Evolutionary conservation across 1,140 invertebrate genomes (phyloP).

Genomic region (Zaprionus africanus): DNA sequence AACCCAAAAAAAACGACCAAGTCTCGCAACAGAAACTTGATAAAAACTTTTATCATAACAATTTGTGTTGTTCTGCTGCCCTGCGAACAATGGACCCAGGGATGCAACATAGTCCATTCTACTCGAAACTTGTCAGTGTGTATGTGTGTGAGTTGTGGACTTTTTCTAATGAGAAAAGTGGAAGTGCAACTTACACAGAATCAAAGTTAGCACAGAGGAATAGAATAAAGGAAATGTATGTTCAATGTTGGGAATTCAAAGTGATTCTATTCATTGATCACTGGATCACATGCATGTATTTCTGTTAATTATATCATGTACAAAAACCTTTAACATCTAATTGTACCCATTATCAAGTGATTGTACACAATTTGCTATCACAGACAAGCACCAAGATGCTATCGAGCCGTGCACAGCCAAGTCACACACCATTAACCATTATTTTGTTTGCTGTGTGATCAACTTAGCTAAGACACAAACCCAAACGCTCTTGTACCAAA

Average conservation of each 20-base stretch:
- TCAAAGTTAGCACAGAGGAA: constrained; percentile 21
- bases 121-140: constrained; percentile 26
- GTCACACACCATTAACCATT: not conserved
- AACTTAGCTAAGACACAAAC: not conserved
- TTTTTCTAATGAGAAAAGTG: constrained; percentile 73
- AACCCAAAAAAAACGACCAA: constrained; percentile 48
- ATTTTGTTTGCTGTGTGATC: not conserved
- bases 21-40: constrained; percentile 71
- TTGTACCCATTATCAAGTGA: not conserved
- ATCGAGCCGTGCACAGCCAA: not conserved
- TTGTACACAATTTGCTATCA: not conserved
- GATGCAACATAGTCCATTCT: constrained; percentile 19
- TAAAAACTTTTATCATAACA: constrained; percentile 83
- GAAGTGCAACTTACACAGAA: constrained; percentile 62
- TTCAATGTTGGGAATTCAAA: not conserved
- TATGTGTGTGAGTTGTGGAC: constrained; percentile 25
- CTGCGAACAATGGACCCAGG: constrained; percentile 50
- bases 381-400: not conserved
- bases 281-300: not conserved
- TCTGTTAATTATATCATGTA: not conserved
- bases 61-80: constrained; percentile 75
- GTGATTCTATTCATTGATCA: not conserved
- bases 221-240: not conserved
- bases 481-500: not conserved
- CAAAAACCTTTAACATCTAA: not conserved